Evolutionary conservation across 2,888 invertebrate genomes (phyloP).

Genomic region (Dryadula phaetusa): DNA sequence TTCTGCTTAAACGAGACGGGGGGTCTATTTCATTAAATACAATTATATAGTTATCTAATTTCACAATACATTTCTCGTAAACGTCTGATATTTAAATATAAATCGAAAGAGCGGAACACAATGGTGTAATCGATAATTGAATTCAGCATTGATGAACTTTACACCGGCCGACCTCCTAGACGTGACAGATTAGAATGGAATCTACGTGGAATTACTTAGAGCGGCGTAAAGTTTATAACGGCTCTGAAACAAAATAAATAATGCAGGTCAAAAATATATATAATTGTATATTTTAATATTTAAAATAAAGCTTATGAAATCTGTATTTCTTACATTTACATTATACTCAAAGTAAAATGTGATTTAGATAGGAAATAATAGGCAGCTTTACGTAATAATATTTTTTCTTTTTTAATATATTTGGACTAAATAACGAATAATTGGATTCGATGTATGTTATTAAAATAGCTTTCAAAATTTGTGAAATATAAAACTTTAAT

Average conservation of each 20-base stretch:
- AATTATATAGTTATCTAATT: constrained; percentile 74
- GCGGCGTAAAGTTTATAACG: constrained; percentile 53
- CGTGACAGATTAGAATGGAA: constrained; percentile 84
- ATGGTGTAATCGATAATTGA: constrained; percentile 85
- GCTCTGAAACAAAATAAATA: not conserved
- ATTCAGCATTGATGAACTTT: constrained; percentile 85
- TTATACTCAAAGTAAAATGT: no score
- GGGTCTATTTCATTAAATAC: constrained; percentile 73
- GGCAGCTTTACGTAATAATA: no score
- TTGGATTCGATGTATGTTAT: no score
- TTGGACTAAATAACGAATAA: no score
- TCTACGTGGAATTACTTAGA: constrained; percentile 64
- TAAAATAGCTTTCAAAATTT: no score
- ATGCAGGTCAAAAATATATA: no score
- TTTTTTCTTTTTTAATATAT: no score
- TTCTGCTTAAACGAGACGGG: constrained; percentile 58
- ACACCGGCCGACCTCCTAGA: constrained; percentile 81
- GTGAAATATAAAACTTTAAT: no score
- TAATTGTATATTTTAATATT: no score
- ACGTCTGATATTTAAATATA: constrained; percentile 83
- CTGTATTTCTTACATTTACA: no score
- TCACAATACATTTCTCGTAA: constrained; percentile 82
- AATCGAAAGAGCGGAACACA: constrained; percentile 82
- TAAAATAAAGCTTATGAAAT: no score
- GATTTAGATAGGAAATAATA: no score